Base-by-base conservation (phyloP, 2,797 vertebrate species). In the Alectoris magna region DNA sequence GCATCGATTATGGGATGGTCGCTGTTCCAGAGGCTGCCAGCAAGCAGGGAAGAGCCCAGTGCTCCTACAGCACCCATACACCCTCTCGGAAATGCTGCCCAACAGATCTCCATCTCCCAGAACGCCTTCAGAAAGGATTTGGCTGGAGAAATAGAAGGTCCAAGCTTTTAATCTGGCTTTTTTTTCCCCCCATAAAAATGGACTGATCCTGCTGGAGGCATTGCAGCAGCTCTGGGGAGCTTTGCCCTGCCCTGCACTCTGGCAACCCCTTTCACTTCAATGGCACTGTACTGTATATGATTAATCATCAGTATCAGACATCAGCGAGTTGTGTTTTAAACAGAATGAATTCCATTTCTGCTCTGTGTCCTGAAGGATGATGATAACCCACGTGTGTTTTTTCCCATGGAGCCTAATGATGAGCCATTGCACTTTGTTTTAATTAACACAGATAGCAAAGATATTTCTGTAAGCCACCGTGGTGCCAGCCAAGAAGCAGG, bases 361-460 rank as follows among this genome's bases (percentile, higher is more conserved):
- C 76, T 14, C 58, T 27, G 4, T 9, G 51, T 95, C 56, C 51
- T 59, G 67, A 73, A 64, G 85, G 80, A 27, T 77, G 85, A 73
- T 36, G 91, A 94, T 92, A 95, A 91, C 90, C 91, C 62, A 6
- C 27, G 92, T 62, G 51, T 74, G 53, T 62, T 46, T 38, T 87
- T 95, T 92, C 95, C 88, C 95, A 84, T 4, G 0, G 79, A 68
- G 85, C 94, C 86, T 71, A 66, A 55, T 22, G 75, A 95, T 0
- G 41, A 97, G 95, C 77, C 8, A 13, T 58, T 46, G 68, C 88
- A 60, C 88, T 96, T 96, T 93, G 70, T 80, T 96, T 93, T 93
- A 95, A 97, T 97, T 97, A 97, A 96, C 82, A 92, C 79, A 51
- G 95, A 90, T 87, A 96, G 74, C 62, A 84, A 82, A 90, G 90